Evolutionary conservation across 2,797 vertebrate genomes (phyloP), one percentile per base, ranked within the genome.

Genomic region (Sebastes kiyomatsui): DNA sequence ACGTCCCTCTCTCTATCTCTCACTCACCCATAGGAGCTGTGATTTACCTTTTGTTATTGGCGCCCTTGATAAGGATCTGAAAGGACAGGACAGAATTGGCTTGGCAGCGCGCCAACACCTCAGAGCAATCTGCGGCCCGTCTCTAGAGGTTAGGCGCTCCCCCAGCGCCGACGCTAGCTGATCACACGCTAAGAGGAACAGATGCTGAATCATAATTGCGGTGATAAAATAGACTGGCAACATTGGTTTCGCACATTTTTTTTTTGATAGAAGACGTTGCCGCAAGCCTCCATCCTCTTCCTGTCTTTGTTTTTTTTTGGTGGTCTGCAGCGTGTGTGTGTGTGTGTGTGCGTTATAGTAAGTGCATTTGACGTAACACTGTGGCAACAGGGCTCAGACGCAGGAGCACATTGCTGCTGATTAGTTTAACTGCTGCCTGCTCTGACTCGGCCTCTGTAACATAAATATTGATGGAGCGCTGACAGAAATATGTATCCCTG

Each of bases 391-490:
- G 80, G 71, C 81, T 80, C 77, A 66, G 86, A 84, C 65, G 60
- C 83, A 61, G 91, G 59, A 90, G 87, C 82, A 80, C 87, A 67
- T 80, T 67, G 88, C 81, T 70, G 88, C 68, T 88, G 86, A 95
- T 94, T 92, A 88, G 89, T 94, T 92, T 90, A 92, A 93, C 91
- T 88, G 90, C 91, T 81, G 90, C 81, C 87, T 88, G 80, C 72
- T 88, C 79, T 62, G 82, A 83, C 81, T 84, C 74, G 25, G 86
- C 80, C 86, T 79, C 65, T 61, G 35, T 68, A 77, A 84, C 90
- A 95, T 95, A 91, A 94, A 95, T 94, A 94, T 94, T 92, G 93
- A 94, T 93, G 89, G 84, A 90, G 90, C 80, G 86, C 88, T 86
- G 92, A 94, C 93, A 94, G 94, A 92, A 94, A 91, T 92, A 90